Evolutionary conservation across 2,888 invertebrate species (phyloP).

Genomic region (Tetanocera ferruginea): DNA sequence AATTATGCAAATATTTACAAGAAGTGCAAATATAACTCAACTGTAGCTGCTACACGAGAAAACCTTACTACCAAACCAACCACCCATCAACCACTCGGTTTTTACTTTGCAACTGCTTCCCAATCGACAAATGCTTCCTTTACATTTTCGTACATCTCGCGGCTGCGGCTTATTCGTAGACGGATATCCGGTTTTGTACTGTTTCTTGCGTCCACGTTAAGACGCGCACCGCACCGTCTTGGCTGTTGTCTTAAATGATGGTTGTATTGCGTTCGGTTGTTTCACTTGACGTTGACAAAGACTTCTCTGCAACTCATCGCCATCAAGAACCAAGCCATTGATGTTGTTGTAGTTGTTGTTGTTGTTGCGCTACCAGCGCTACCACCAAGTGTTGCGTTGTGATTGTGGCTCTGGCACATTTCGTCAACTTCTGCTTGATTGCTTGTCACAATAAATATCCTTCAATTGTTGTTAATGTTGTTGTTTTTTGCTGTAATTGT

Average conservation of each 20-base stretch:
- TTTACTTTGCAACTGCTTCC: not conserved
- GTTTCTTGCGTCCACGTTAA: not conserved
- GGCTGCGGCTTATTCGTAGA: not conserved
- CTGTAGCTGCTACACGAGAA: not conserved
- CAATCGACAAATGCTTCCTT: slow-evolving; percentile 1
- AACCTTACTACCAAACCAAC: not conserved
- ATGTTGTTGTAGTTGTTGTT: not conserved
- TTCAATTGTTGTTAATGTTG: slow-evolving; percentile 27
- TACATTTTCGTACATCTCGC: not conserved
- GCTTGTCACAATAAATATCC: slow-evolving; percentile 48
- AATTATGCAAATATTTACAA: slow-evolving; percentile 30
- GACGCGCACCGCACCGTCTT: not conserved
- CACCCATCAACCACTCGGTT: not conserved
- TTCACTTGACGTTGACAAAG: not conserved
- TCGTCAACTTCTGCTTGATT: slow-evolving; percentile 46
- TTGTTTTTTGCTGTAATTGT: not conserved
- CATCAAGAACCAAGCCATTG: not conserved
- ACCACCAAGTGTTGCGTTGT: slow-evolving; percentile 4
- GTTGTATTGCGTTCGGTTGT: not conserved
- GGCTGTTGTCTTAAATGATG: not conserved
- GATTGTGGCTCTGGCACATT: slow-evolving; percentile 21
- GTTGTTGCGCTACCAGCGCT: not conserved
- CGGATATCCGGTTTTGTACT: not conserved
- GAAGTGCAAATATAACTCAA: not conserved
- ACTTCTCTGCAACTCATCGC: not conserved